Conservation (phyloP, 2,888 invertebrate genomes). For the Eupelmus urozonus region DNA sequence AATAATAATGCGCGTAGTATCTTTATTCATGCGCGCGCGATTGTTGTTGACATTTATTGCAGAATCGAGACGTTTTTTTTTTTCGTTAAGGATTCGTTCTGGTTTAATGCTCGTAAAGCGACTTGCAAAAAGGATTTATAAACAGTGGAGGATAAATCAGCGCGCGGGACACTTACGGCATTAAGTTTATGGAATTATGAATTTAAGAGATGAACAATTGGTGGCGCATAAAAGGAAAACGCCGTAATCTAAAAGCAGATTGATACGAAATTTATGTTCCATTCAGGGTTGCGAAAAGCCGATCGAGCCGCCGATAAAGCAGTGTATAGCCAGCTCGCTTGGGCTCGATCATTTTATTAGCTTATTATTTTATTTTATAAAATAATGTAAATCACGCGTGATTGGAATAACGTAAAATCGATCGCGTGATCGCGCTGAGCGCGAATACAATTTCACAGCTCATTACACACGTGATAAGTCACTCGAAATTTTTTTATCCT, state of each 20-base stretch:
- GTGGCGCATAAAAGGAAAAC: background rate
- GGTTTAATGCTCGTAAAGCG: too few relatives aligned
- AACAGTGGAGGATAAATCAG: background rate
- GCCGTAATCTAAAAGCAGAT: background rate
- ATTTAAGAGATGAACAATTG: background rate
- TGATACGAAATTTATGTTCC: background rate
- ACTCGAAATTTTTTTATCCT: background rate
- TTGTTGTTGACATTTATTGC: slow-evolving; percentile 23
- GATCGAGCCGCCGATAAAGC: slow-evolving; percentile 19
- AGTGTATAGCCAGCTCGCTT: background rate
- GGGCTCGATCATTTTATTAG: slow-evolving; percentile 11
- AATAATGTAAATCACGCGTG: slow-evolving; percentile 19
- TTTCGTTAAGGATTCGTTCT: background rate
- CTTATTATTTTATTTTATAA: slow-evolving; percentile 10
- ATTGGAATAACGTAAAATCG: background rate
- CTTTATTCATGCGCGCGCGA: background rate
- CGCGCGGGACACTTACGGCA: background rate
- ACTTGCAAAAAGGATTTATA: background rate
- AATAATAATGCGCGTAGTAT: slow-evolving; percentile 22
- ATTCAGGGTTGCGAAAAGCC: background rate
- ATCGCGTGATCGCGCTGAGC: slow-evolving; percentile 8
- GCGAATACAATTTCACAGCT: slow-evolving; percentile 43
- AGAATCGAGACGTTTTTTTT: background rate
- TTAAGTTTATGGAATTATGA: background rate
- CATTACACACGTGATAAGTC: slow-evolving; percentile 34